phyloP scores from a whole-genome alignment of 2,113 vertebrate genomes.

The Malurus cyaneus region DNA sequence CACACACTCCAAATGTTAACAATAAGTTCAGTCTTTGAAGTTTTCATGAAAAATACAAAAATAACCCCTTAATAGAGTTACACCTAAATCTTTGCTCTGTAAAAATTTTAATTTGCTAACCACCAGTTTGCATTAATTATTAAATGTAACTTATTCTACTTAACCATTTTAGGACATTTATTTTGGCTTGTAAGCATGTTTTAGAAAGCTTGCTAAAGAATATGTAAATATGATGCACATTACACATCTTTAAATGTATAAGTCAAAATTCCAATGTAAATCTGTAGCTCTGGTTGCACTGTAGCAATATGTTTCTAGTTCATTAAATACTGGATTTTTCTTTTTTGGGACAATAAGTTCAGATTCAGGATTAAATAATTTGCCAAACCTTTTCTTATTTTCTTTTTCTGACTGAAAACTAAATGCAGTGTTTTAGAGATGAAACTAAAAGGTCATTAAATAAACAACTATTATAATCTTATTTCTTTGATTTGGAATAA shows the following conservation, averaged over 20 bases:
- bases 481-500: not conserved
- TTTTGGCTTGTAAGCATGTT: not conserved
- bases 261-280: not conserved
- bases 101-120: not conserved
- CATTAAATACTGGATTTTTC: not conserved
- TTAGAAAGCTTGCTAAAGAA: not conserved
- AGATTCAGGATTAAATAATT: not conserved
- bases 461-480: not conserved
- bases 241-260: not conserved
- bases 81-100: not conserved
- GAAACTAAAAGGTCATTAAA: not conserved
- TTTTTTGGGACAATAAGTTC: not conserved
- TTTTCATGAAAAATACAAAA: not conserved
- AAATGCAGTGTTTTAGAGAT: not conserved
- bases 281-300: not conserved
- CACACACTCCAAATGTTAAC: not conserved
- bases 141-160: not conserved
- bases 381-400: not conserved
- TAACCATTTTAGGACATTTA: not conserved
- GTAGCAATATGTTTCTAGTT: not conserved
- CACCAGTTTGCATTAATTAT: not conserved
- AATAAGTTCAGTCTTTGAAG: not conserved
- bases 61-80: not conserved
- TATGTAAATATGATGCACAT: not conserved
- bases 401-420: not conserved